Base-by-base conservation (phyloP, 2,888 invertebrate species). In the Phyto melanocephala region DNA sequence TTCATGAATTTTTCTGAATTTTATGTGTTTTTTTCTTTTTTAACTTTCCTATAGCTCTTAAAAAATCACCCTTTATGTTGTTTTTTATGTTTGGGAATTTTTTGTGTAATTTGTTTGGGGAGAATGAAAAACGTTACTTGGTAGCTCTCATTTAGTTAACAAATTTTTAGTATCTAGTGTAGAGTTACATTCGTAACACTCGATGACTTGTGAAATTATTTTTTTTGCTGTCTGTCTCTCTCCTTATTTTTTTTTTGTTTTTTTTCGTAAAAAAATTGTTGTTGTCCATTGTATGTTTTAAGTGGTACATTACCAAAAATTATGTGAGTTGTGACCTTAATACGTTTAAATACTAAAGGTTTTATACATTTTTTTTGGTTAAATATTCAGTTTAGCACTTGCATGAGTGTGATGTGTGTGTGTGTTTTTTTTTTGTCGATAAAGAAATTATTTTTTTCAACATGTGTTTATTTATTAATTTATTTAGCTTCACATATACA, bases 281-380 rank as follows among this genome's bases (percentile, higher is more conserved):
- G 56, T 56, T 54, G 67, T 63, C n/a, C 63, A 35, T 63, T 68
- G 35, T 35, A 13, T 68, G 35, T 35, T 10, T 74, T 74, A 81
- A 81, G 79, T 71, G 82, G 71, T 71, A 60, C 82, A 82, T 63
- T 79, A 54, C 47, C 68, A 65, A 20, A 71, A 67, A 56, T 37
- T 67, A 58, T 42, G 28, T 42, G 67, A 68, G 62, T 60, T 80
- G 42, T 79, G 82, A 82, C 82, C 82, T 76, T 62, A 82, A 82
- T 79, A 82, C 65, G 75, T 3, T 28, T 28, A 6, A 45, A 67
- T 42, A 47, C 63, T 67, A 75, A 65, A 60, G 40, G 75, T 67
- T 71, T 60, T 62, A 52, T 52, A 7, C 68, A 54, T 54, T 75
- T 78, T 74, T 71, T 75, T 45, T 75, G 75, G 28, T 62, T 50